phyloP scores from a whole-genome alignment of 2,888 invertebrate genomes.

The Caenorhabditis sp. region DNA sequence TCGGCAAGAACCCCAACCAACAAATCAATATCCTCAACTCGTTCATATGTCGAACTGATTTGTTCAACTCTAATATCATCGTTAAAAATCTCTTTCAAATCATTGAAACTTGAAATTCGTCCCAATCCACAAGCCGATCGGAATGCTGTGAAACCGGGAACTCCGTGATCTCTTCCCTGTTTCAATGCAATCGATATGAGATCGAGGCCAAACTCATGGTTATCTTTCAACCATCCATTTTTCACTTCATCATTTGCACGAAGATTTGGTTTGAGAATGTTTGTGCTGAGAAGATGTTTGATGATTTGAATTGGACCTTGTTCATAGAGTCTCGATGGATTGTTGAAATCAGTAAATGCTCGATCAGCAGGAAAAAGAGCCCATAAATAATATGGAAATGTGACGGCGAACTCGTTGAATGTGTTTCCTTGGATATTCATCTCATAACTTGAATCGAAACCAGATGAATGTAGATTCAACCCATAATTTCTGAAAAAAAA shows the following conservation, averaged over 20 bases:
- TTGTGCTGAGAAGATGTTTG: slow-evolving; percentile 45
- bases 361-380: slow-evolving; percentile 46
- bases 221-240: slow-evolving; percentile 48
- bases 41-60: slow-evolving; percentile 46
- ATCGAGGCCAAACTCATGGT: slow-evolving; percentile 63
- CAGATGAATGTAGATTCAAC: slow-evolving; percentile 79
- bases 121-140: slow-evolving; percentile 66
- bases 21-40: slow-evolving; percentile 70
- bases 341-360: slow-evolving; percentile 64
- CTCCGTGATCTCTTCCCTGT: slow-evolving; percentile 70
- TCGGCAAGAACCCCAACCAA: slow-evolving; percentile 69
- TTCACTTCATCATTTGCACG: slow-evolving; percentile 56
- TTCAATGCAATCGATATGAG: slow-evolving; percentile 66
- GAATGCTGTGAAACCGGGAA: slow-evolving; percentile 64
- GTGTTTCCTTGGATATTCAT: slow-evolving; percentile 79
- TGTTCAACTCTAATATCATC: slow-evolving; percentile 52
- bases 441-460: slow-evolving; percentile 75
- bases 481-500: slow-evolving; percentile 76
- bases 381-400: slow-evolving; percentile 59
- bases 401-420: slow-evolving; percentile 59
- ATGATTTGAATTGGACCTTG: slow-evolving; percentile 60
- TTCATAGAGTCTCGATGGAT: slow-evolving; percentile 66
- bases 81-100: slow-evolving; percentile 55
- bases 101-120: slow-evolving; percentile 57
- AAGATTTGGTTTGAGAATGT: slow-evolving; percentile 47